Conservation (phyloP, 2,888 invertebrate species). For the Clivina fossor region DNA sequence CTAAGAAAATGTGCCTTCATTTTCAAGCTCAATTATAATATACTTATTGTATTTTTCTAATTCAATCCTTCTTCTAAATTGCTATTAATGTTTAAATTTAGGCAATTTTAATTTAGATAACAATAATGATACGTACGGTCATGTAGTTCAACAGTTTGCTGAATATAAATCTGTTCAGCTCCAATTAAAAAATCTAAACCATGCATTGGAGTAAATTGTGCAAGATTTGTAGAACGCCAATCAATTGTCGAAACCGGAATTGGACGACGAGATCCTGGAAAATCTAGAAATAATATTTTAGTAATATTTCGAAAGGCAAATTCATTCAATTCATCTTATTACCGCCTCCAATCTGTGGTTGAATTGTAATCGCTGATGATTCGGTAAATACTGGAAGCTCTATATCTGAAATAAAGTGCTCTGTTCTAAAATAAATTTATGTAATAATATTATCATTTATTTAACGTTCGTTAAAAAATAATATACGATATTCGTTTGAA, state of each 20-base stretch:
- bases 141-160: constrained; percentile 77
- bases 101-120: too few relatives aligned
- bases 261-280: constrained; percentile 53
- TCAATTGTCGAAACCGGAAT: constrained; percentile 63
- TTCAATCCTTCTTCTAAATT: too few relatives aligned
- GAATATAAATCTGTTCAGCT: constrained; percentile 68
- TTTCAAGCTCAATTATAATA: too few relatives aligned
- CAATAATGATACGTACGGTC: constrained; percentile 68
- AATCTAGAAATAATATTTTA: constrained; percentile 10
- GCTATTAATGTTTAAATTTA: too few relatives aligned
- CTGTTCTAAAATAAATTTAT: too few relatives aligned
- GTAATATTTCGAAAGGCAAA: neutral
- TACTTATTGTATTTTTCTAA: too few relatives aligned
- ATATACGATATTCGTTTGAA: too few relatives aligned
- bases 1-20: too few relatives aligned
- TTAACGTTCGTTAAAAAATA: too few relatives aligned
- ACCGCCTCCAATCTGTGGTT: constrained; percentile 32
- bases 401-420: constrained; percentile 36
- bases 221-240: constrained; percentile 60
- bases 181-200: constrained; percentile 74
- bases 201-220: constrained; percentile 64
- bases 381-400: constrained; percentile 39
- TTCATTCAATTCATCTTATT: neutral
- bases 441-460: too few relatives aligned
- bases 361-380: constrained; percentile 32